Percentiles rank a stretch among this genome's conserved stretches.
phyloP scores from a whole-genome alignment of 2,113 vertebrate genomes.

The Phalacrocorax brasilianus region DNA sequence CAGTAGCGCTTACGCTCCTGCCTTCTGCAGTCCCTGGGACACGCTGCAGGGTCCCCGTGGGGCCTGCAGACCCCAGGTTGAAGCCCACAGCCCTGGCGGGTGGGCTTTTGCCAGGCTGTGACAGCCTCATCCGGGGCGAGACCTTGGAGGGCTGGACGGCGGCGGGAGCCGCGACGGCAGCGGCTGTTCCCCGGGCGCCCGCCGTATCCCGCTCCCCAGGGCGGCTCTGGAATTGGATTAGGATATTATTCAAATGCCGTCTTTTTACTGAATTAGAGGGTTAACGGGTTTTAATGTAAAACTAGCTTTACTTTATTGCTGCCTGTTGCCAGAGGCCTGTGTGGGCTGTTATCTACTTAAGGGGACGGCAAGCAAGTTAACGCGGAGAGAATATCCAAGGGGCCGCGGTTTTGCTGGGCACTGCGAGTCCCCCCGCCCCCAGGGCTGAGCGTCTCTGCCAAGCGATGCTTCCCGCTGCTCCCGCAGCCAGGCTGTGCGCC shows the following conservation, averaged over 20 bases:
- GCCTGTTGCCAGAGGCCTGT: conserved; percentile 31
- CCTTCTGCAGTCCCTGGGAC: not conserved
- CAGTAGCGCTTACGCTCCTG: not conserved
- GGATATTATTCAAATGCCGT: conserved; percentile 39
- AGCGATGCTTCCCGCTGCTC: not conserved
- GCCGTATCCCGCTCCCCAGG: not conserved
- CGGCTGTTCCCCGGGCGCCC: not conserved
- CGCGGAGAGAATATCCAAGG: not conserved
- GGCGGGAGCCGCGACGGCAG: not conserved
- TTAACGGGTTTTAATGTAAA: conserved; percentile 9
- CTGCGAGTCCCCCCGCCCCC: not conserved
- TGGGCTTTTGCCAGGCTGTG: not conserved
- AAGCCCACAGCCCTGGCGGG: fast-evolving
- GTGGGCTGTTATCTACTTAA: not conserved
- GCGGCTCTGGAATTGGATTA: conserved; percentile 45
- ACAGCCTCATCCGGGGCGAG: not conserved
- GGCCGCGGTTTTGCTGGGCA: not conserved
- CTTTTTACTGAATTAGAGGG: conserved; percentile 19
- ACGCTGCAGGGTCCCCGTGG: fast-evolving
- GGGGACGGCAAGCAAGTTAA: not conserved
- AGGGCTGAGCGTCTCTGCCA: not conserved
- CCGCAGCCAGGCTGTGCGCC: fast-evolving
- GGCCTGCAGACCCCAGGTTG: not conserved
- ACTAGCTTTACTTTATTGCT: conserved; percentile 20
- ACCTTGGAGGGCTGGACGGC: fast-evolving